Conservation (phyloP, 1,140 invertebrate genomes). For the Whitmania pigra region DNA sequence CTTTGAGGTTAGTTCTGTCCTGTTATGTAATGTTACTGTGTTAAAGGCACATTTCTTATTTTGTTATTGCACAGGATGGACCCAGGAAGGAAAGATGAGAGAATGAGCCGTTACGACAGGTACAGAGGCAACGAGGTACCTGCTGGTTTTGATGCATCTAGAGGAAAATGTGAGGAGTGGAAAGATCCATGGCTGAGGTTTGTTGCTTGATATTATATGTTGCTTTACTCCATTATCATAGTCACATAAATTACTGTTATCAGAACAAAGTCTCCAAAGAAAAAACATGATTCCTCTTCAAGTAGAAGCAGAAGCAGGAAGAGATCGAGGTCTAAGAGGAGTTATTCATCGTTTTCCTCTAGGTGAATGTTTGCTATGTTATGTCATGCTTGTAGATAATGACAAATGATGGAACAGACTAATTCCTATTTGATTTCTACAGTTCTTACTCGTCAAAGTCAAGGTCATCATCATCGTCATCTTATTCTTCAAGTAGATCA, state of each 20-base stretch:
- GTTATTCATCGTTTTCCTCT: slow-evolving; percentile 19
- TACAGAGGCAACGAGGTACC: neutral
- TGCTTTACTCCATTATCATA: neutral
- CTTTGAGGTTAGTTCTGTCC: slow-evolving; percentile 5
- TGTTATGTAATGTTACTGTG: neutral
- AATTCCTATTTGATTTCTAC: neutral
- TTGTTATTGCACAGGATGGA: neutral
- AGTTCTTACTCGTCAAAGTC: slow-evolving; percentile 19
- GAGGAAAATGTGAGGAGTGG: slow-evolving; percentile 16
- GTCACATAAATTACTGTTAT: neutral
- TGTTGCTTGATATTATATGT: neutral
- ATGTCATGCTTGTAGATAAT: neutral
- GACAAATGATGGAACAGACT: too few species aligned
- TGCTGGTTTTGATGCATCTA: neutral
- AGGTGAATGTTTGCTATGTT: slow-evolving; percentile 1
- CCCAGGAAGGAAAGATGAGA: neutral
- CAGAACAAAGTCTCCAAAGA: slow-evolving; percentile 16
- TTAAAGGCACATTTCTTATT: neutral
- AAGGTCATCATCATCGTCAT: slow-evolving; percentile 17
- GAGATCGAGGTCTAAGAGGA: slow-evolving; percentile 14
- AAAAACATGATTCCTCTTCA: slow-evolving; percentile 18
- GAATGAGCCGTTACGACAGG: neutral
- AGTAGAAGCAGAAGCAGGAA: slow-evolving; percentile 9
- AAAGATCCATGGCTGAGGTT: slow-evolving; percentile 19
- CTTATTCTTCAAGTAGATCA: slow-evolving; percentile 16